Evolutionary conservation across 2,113 vertebrate species (phyloP).

Genomic region (Hipposideros armiger): DNA sequence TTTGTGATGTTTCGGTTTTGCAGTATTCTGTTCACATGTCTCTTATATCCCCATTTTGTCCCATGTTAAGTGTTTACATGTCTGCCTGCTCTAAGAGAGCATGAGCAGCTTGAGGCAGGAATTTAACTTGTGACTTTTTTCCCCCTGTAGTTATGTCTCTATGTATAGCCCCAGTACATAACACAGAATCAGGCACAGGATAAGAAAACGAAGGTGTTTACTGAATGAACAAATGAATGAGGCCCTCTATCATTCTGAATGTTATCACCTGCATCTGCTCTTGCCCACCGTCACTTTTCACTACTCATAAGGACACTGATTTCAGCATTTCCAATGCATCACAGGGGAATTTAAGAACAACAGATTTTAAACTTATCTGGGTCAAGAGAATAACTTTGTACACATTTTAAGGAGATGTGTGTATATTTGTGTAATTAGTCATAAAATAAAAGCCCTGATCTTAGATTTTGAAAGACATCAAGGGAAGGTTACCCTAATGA

Average conservation of each 20-base stretch:
- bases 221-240: neutral
- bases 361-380: neutral
- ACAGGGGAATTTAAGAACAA: neutral
- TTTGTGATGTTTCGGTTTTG: neutral
- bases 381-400: conserved; percentile 42
- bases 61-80: neutral
- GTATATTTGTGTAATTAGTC: conserved; percentile 1
- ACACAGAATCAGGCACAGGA: neutral
- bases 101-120: neutral
- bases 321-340: neutral
- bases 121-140: neutral
- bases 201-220: neutral
- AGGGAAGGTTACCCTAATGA: neutral
- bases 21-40: neutral
- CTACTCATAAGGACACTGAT: neutral
- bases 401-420: neutral
- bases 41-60: neutral
- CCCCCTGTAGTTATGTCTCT: neutral
- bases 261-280: neutral
- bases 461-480: conserved; percentile 1
- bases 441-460: neutral
- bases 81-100: neutral
- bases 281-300: neutral
- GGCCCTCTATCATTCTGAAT: neutral
- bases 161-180: neutral